A percentile compares a stretch with the other conserved stretches of the same genome.
These are phyloP conservation scores for Meloidogyne exigua DNA, from an alignment of 1,140 invertebrate genomes.

Conservation along the genomic window DNA sequence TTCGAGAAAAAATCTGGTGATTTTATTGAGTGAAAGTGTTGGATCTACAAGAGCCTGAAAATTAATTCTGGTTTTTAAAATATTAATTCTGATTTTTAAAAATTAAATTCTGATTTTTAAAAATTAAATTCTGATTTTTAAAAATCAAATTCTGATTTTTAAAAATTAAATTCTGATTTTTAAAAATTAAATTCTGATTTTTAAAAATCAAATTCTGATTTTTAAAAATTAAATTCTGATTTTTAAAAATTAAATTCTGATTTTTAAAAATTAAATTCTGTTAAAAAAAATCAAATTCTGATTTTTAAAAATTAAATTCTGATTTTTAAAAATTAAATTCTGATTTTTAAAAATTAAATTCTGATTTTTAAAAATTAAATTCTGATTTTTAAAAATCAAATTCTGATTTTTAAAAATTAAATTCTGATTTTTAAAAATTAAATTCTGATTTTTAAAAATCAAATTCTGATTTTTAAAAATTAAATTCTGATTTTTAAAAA, in stretches of 20 bases:
- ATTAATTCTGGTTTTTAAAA: too few relatives aligned
- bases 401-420: background rate
- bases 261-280: too few relatives aligned
- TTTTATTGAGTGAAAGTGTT: background rate
- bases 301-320: too few relatives aligned
- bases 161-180: too few relatives aligned
- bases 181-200: too few relatives aligned
- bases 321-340: background rate
- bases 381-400: too few relatives aligned
- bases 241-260: background rate
- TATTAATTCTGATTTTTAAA: too few relatives aligned
- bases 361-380: background rate
- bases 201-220: background rate
- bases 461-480: too few relatives aligned
- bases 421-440: background rate
- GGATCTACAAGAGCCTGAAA: background rate
- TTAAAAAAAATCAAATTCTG: too few relatives aligned
- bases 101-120: background rate
- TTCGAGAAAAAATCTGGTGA: background rate
- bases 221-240: background rate
- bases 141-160: background rate
- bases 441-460: background rate
- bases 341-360: background rate
- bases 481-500: background rate
- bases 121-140: background rate